These are phyloP conservation scores for Cephus pygmeus DNA, from an alignment of 2,888 invertebrate genomes.

Conservation along the genomic window DNA sequence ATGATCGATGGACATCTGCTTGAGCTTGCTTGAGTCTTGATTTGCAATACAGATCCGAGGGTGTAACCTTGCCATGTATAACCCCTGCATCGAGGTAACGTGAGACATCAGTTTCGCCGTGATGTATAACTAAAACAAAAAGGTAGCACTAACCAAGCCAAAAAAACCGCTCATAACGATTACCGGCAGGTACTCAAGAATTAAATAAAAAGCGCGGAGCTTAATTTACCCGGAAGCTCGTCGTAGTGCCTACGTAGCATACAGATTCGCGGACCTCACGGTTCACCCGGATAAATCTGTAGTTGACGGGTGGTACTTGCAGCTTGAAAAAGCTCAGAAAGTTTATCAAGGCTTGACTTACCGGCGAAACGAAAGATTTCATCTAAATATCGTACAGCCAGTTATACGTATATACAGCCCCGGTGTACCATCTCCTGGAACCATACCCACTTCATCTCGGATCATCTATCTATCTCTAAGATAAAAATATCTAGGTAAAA, in stretches of 20 bases:
- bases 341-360: conserved; percentile 44
- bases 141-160: no score
- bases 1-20: not conserved
- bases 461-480: not conserved
- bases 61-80: not conserved
- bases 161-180: not conserved
- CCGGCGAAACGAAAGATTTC: conserved; percentile 32
- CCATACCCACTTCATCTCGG: not conserved
- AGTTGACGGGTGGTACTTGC: conserved; percentile 42
- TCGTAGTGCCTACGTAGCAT: not conserved
- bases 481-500: not conserved
- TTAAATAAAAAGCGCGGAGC: not conserved
- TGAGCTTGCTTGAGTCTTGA: no score
- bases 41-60: no score
- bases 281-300: conserved; percentile 34
- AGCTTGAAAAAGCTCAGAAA: conserved; percentile 34
- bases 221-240: not conserved
- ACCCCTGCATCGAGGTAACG: not conserved
- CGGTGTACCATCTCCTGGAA: not conserved
- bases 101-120: not conserved
- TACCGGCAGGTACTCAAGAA: not conserved
- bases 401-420: not conserved
- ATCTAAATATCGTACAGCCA: conserved; percentile 4
- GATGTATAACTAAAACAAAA: not conserved
- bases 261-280: not conserved